Percentiles rank a stretch among this genome's conserved stretches.
phyloP scores from a whole-genome alignment of 2,113 vertebrate genomes.

The Microtus pennsylvanicus region DNA sequence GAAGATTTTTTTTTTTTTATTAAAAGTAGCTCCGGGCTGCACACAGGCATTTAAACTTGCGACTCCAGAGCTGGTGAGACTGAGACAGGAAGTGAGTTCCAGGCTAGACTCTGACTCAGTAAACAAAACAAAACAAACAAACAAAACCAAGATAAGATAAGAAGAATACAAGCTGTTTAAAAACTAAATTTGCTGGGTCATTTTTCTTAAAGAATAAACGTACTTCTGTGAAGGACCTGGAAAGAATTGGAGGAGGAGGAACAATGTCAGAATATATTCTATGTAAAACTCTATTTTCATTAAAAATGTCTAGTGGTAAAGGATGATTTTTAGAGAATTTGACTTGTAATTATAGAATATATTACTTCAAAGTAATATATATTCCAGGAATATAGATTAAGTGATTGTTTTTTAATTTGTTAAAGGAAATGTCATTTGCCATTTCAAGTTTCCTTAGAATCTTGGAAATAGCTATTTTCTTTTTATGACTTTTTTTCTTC shows the following conservation, averaged over 20 bases:
- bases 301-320: too few species aligned
- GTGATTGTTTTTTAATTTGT: background rate
- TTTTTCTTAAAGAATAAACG: background rate
- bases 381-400: background rate
- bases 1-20: background rate
- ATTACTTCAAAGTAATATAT: background rate
- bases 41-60: too few species aligned
- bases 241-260: background rate
- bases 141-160: background rate
- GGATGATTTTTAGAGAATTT: background rate
- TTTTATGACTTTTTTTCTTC: background rate
- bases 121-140: background rate
- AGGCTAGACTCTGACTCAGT: background rate
- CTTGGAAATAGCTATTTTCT: background rate
- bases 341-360: background rate
- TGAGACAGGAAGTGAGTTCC: background rate
- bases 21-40: background rate
- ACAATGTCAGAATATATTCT: too few species aligned
- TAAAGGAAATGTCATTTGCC: background rate
- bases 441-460: conserved; percentile 22
- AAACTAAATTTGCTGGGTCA: background rate
- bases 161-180: background rate
- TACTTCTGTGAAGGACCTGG: background rate
- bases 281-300: background rate
- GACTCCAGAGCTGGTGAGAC: background rate